Evolutionary conservation across 2,888 invertebrate genomes (phyloP), one percentile per base, ranked within the genome.

Genomic region (Stictocephala bisonia): DNA sequence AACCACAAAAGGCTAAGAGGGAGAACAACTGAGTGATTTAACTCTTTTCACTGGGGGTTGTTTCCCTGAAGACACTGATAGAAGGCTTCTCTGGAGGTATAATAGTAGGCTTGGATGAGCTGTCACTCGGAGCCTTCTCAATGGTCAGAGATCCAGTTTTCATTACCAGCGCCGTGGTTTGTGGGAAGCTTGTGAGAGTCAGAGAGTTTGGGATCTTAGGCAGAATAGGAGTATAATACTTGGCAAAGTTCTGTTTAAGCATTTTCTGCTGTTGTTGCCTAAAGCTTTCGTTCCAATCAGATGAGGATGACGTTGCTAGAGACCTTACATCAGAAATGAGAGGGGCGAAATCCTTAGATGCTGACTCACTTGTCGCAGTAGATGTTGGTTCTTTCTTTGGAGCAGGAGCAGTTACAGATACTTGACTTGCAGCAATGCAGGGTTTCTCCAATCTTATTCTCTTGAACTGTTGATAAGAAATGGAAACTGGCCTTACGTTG

Each of bases 161-260:
- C 40, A 60, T 60, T 29, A 73, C 66, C 22, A 77, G 26, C 9
- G 20, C 29, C 18, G 66, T 50, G 11, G 73, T 50, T 79, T 93
- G 93, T 11, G 93, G 92, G 80, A 93, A 93, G 69, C 76, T 75
- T 3, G 78, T 75, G 18, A 94, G 93, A 0, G 93, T 93, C 78
- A 94, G 83, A 1, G 92, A 92, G 83, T 91, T 93, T 27, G 94
- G 94, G 74, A 79, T 82, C 83, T 78, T 84, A 82, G 78, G 77
- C 51, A 77, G 68, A 22, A 77, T 74, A 3, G 71, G 74, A 2
- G 74, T 68, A 24, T 64, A 70, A 53, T 73, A 70, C 51, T 50
- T 73, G 15, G 69, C 53, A 20, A 44, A 15, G n/a, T 71, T 71
- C 31, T 64, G 26, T n/a, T 64, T 64, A n/a, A 64, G 40, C 24